Conservation (phyloP, 2,113 vertebrate genomes). For the Brachypodius melanocephalos region DNA sequence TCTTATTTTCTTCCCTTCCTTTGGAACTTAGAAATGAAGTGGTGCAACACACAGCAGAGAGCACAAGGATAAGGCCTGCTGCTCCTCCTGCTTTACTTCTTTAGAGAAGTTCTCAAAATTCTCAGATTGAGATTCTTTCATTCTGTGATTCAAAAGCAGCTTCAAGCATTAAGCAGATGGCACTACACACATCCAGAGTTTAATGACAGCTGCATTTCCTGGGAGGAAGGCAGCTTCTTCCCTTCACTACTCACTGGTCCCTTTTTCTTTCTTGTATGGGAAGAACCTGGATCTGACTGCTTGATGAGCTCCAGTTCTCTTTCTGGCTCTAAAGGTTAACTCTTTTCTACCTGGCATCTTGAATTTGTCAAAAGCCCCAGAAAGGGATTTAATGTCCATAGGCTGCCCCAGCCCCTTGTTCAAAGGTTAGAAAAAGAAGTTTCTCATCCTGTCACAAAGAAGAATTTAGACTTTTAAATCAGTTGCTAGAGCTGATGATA, state of each 20-base stretch:
- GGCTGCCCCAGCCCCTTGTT: background rate
- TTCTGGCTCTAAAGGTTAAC: background rate
- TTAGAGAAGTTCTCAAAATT: background rate
- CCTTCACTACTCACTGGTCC: background rate
- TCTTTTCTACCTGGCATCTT: background rate
- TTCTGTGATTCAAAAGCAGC: background rate
- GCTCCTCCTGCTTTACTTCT: background rate
- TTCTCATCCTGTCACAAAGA: background rate
- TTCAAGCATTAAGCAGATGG: slow-evolving; percentile 36
- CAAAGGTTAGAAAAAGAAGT: background rate
- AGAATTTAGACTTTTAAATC: background rate
- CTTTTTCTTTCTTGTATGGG: background rate
- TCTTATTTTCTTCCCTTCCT: background rate
- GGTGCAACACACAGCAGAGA: background rate
- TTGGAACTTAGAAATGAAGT: background rate
- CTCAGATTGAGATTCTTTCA: background rate
- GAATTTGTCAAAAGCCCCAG: background rate
- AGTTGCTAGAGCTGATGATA: background rate
- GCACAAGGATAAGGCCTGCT: background rate
- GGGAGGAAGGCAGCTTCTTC: background rate
- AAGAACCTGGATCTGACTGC: background rate
- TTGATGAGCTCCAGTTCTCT: background rate
- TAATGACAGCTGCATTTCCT: slow-evolving; percentile 21
- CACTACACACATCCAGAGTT: background rate
- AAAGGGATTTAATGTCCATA: background rate